Evolutionary conservation across 2,113 vertebrate species (phyloP), one percentile per base, ranked within the genome.

Genomic region (Solea solea): DNA sequence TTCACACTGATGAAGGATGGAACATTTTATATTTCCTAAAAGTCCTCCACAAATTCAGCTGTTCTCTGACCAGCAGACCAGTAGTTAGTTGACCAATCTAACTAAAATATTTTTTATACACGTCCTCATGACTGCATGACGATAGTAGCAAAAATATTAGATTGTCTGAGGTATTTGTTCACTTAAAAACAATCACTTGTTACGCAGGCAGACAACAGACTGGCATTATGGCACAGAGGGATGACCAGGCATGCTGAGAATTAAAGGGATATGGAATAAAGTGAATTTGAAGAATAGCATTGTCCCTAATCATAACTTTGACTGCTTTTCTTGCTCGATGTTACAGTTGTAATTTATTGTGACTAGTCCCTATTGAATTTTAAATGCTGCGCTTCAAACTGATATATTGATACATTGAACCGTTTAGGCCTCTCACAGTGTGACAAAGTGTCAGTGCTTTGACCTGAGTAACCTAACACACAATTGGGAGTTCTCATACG

Each of bases 391-490:
- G 4, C 10, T 41, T 27, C 57, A 64, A 58, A 16, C 13, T 12
- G 1, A 56, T 11, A 10, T 27, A 40, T 59, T 52, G 8, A 41
- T 8, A 25, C 8, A 21, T 2, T 5, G 59, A n/a, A 45, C 1
- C 16, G 21, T 12, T n/a, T 21, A 8, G 49, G 46, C 55, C 25
- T 76, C 27, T 42, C 66, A 52, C 16, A 69, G 13, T 39, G 34
- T 70, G 68, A 85, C 74, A 84, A 60, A 78, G 64, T 78, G 62
- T 64, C 51, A 54, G 51, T 74, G 78, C 57, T 85, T 76, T 68
- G 59, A 81, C 73, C 57, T 51, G 40, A 50, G 45, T 52, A 56
- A 78, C 72, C 61, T 58, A 46, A 74, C 80, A 78, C 73, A 85
- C 78, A 81, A 76, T 64, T 76, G 70, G 66, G 45, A 80, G 72